These are phyloP conservation scores for Cephus rjabovi DNA, from an alignment of 2,888 invertebrate species.

Conservation along the genomic window DNA sequence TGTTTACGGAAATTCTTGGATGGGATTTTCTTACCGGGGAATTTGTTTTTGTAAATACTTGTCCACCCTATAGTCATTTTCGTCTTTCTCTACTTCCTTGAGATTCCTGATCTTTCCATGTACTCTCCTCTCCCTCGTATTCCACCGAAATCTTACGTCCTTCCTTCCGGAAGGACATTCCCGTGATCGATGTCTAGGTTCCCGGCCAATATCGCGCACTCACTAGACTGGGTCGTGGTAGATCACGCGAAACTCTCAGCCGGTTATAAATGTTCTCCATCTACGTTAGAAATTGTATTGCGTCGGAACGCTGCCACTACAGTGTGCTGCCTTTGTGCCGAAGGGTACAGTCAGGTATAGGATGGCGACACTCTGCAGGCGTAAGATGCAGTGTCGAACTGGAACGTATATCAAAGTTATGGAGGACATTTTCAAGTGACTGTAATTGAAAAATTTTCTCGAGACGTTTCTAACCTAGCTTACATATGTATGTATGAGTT, in stretches of 20 bases:
- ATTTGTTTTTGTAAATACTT: not conserved
- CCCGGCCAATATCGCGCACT: not conserved
- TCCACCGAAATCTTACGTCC: not conserved
- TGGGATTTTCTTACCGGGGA: not conserved
- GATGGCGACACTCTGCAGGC: not conserved
- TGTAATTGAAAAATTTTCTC: not conserved
- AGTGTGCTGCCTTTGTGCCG: not conserved
- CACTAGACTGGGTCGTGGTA: not conserved
- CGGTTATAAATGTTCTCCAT: slow-evolving; percentile 6
- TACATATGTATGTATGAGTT: not conserved
- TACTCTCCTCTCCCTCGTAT: not conserved
- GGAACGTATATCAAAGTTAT: not conserved
- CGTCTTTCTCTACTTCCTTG: not conserved
- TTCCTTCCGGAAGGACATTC: not conserved
- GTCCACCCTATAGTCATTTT: not conserved
- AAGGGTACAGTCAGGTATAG: not conserved
- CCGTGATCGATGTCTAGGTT: not conserved
- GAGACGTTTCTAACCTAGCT: not conserved
- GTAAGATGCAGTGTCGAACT: not conserved
- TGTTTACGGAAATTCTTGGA: not conserved
- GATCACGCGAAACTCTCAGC: not conserved
- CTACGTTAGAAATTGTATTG: not conserved
- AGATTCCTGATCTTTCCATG: not conserved
- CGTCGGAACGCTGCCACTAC: not conserved
- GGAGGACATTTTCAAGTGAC: not conserved